These are phyloP conservation scores for Scotopteryx bipunctaria DNA, from an alignment of 2,888 invertebrate species.

Conservation along the genomic window DNA sequence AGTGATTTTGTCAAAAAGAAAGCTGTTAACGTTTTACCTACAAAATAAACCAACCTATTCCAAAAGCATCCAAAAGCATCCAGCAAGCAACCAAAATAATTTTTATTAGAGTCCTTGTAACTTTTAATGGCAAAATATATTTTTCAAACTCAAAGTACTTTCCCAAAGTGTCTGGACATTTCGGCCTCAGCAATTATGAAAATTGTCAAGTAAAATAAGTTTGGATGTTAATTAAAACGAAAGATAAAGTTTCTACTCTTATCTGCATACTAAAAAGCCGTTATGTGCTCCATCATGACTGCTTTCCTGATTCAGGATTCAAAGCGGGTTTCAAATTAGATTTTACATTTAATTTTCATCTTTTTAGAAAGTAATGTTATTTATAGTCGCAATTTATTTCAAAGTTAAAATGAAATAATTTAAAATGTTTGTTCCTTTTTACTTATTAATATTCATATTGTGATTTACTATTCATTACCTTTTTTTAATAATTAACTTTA, in stretches of 20 bases:
- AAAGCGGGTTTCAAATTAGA: not conserved
- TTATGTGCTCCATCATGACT: constrained; percentile 4
- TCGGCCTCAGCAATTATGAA: constrained; percentile 21
- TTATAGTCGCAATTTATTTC: too few relatives aligned
- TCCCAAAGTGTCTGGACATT: constrained; percentile 17
- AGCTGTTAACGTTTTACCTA: not conserved
- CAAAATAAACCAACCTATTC: too few relatives aligned
- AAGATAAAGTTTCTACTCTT: constrained; percentile 42
- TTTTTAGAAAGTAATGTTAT: too few relatives aligned
- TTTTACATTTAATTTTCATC: too few relatives aligned
- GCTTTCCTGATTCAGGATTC: constrained; percentile 4
- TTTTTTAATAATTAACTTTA: too few relatives aligned
- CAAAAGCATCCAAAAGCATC: too few relatives aligned
- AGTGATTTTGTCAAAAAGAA: not conserved
- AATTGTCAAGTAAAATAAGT: constrained; percentile 44
- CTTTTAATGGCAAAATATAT: constrained; percentile 26
- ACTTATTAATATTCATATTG: too few relatives aligned
- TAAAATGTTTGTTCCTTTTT: too few relatives aligned
- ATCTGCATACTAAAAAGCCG: constrained; percentile 41
- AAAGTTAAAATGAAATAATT: too few relatives aligned
- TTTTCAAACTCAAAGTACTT: constrained; percentile 14
- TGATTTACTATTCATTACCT: too few relatives aligned
- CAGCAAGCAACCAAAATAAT: too few relatives aligned
- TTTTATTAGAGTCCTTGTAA: constrained; percentile 4
- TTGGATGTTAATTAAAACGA: constrained; percentile 45